These are phyloP conservation scores for Pithys albifrons DNA, from an alignment of 2,113 vertebrate species.

Conservation along the genomic window DNA sequence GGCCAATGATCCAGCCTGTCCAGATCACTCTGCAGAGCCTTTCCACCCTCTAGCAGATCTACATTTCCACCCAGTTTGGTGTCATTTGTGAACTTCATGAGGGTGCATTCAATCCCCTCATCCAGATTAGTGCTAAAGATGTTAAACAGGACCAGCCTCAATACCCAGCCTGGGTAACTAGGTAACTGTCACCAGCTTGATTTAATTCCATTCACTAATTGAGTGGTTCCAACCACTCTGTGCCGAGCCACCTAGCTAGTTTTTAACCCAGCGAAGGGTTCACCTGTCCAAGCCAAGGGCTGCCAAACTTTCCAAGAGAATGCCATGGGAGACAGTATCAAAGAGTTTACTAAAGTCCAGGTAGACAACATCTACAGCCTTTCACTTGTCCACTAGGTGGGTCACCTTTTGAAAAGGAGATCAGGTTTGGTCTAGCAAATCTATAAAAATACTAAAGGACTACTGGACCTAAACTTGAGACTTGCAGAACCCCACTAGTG, in stretches of 20 bases:
- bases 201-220: neutral
- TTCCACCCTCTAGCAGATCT: neutral
- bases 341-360: neutral
- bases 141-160: neutral
- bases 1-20: neutral
- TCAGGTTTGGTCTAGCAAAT: neutral
- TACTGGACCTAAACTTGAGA: neutral
- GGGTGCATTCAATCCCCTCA: neutral
- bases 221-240: neutral
- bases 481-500: neutral
- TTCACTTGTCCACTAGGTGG: neutral
- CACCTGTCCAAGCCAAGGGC: neutral
- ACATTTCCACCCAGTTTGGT: neutral
- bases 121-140: neutral
- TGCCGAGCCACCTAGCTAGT: neutral
- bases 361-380: neutral
- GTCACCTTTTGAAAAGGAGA: neutral
- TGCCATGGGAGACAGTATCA: neutral
- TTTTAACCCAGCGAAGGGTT: neutral
- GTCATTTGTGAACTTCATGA: neutral
- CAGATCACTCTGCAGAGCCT: neutral
- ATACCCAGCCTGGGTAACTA: neutral
- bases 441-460: neutral
- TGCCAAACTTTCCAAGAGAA: neutral
- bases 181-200: neutral